Evolutionary conservation across 2,113 vertebrate genomes (phyloP).

Genomic region (Coptodon bakossiorum): DNA sequence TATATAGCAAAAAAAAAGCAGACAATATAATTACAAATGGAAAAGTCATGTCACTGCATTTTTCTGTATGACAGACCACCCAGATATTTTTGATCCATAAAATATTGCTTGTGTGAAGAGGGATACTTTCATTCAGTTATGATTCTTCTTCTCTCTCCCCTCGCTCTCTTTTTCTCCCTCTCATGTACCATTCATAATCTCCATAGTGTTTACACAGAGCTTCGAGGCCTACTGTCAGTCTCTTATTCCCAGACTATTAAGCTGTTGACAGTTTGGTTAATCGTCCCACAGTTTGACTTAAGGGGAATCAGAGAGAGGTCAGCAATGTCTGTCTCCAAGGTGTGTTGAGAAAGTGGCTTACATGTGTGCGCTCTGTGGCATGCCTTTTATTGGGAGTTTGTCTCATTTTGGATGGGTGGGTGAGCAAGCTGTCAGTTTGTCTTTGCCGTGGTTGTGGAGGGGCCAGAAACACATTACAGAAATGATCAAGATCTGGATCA

Average conservation of each 20-base stretch:
- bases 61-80: neutral
- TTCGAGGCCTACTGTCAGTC: slow-evolving; percentile 43
- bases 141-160: neutral
- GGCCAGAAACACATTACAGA: slow-evolving; percentile 79
- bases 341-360: slow-evolving; percentile 27
- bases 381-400: slow-evolving; percentile 21
- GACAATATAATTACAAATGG: neutral
- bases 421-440: neutral
- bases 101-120: neutral
- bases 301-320: slow-evolving; percentile 34
- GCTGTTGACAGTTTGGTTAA: slow-evolving; percentile 62
- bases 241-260: slow-evolving; percentile 59
- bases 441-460: slow-evolving; percentile 63
- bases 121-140: neutral
- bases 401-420: neutral
- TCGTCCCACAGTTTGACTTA: slow-evolving; percentile 52
- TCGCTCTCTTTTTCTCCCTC: neutral
- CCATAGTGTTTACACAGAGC: slow-evolving; percentile 36
- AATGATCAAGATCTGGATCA: slow-evolving; percentile 70
- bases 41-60: neutral
- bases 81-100: slow-evolving; percentile 9
- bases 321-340: slow-evolving; percentile 29
- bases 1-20: neutral
- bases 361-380: neutral
- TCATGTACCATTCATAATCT: slow-evolving; percentile 22